Evolutionary conservation across 2,113 vertebrate species (phyloP).

Genomic region (Hippopotamus amphibius): DNA sequence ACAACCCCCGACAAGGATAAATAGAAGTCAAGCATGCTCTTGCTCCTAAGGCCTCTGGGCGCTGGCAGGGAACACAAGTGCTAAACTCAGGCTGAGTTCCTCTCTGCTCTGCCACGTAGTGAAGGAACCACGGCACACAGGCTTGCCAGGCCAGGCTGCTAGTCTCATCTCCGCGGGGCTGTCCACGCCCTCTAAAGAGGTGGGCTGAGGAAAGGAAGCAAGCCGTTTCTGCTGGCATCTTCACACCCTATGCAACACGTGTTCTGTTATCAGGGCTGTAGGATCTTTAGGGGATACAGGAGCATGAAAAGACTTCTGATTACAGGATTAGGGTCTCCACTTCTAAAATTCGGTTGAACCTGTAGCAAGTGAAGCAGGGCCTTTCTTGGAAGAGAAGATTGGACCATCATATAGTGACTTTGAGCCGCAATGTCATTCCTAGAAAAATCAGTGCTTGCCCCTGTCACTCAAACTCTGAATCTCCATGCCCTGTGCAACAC

Average conservation of each 20-base stretch:
- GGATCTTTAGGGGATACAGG: conserved; percentile 76
- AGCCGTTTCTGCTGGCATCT: conserved; percentile 9
- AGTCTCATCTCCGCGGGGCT: not conserved
- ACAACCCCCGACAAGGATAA: conserved; percentile 66
- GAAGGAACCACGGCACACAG: not conserved
- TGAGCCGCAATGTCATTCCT: not conserved
- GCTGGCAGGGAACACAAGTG: not conserved
- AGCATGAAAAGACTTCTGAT: conserved; percentile 80
- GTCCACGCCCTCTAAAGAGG: conserved; percentile 35
- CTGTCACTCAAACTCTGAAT: not conserved
- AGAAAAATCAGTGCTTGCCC: not conserved
- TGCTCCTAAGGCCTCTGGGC: conserved; percentile 60
- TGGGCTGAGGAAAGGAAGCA: conserved; percentile 6
- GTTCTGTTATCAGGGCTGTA: conserved; percentile 75
- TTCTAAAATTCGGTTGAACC: conserved; percentile 83
- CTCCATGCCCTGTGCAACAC: not conserved
- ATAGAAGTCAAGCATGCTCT: conserved; percentile 61
- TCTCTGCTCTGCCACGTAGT: conserved; percentile 22
- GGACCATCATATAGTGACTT: not conserved
- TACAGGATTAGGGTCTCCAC: conserved; percentile 77
- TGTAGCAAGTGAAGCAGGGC: conserved; percentile 79
- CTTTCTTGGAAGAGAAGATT: conserved; percentile 72
- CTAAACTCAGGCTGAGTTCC: conserved; percentile 19
- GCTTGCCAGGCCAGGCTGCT: not conserved
- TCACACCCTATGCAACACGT: conserved; percentile 53